Evolutionary conservation across 2,888 invertebrate genomes (phyloP).

Genomic region (Octonoba sinensis): DNA sequence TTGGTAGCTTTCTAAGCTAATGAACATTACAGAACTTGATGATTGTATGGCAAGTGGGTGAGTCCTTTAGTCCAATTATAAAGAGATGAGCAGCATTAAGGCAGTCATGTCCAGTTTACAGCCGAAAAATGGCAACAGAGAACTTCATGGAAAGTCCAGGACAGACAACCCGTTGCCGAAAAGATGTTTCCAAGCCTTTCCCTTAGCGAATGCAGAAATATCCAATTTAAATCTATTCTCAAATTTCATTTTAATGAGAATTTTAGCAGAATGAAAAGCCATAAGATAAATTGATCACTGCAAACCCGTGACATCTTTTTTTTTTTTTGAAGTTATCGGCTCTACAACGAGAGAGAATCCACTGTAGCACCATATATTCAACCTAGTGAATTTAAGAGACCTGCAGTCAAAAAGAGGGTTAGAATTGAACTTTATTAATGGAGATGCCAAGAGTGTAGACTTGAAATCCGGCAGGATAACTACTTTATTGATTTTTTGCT

Average conservation of each 20-base stretch:
- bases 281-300: neutral
- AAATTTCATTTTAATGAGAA: constrained; percentile 5
- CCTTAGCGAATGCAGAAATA: too few species aligned
- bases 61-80: neutral
- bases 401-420: neutral
- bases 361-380: neutral
- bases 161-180: neutral
- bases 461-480: neutral
- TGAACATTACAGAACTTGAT: too few species aligned
- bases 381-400: neutral
- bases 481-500: neutral
- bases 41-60: neutral
- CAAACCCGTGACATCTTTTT: neutral
- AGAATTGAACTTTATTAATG: neutral
- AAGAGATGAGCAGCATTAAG: neutral
- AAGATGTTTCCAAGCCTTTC: neutral
- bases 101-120: neutral
- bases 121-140: neutral
- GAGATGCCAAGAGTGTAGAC: neutral
- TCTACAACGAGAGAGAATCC: neutral
- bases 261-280: neutral
- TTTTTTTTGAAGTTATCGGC: neutral
- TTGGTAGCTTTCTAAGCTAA: too few species aligned
- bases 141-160: neutral
- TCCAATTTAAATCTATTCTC: too few species aligned